Evolutionary conservation across 2,797 vertebrate genomes (phyloP).

Genomic region (Champsocephalus gunnari): DNA sequence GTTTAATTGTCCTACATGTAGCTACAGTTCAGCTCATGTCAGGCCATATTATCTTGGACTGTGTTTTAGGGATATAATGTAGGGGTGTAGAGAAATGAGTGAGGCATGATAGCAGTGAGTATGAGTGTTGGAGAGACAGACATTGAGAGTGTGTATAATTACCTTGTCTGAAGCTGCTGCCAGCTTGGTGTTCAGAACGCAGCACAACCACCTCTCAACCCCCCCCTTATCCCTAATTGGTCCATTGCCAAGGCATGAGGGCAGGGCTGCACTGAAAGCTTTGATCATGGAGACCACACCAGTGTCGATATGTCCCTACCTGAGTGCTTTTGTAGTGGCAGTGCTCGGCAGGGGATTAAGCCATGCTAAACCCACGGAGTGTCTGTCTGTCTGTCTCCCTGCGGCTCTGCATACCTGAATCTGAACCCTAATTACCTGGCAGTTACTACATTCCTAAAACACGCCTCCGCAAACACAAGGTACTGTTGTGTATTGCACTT

Average conservation of each 20-base stretch:
- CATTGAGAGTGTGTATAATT: constrained; percentile 77
- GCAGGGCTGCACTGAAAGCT: constrained; percentile 74
- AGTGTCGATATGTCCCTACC: constrained; percentile 74
- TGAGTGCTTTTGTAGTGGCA: constrained; percentile 78
- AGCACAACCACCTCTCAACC: constrained; percentile 55
- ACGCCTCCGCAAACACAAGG: constrained; percentile 57
- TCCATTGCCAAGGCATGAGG: constrained; percentile 78
- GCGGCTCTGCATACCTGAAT: constrained; percentile 77
- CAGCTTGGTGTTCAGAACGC: constrained; percentile 67
- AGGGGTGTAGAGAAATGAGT: constrained; percentile 74
- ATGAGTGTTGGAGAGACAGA: constrained; percentile 69
- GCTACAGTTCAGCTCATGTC: constrained; percentile 68
- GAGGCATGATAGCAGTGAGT: constrained; percentile 66
- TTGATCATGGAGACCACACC: constrained; percentile 79
- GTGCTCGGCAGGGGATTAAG: constrained; percentile 71
- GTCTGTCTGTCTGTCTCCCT: constrained; percentile 62
- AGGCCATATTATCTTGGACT: constrained; percentile 56
- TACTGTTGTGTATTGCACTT: constrained; percentile 17
- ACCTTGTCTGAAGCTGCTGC: constrained; percentile 77
- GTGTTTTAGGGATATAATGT: constrained; percentile 75
- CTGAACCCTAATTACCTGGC: constrained; percentile 75
- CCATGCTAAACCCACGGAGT: constrained; percentile 62
- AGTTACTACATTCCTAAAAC: constrained; percentile 75
- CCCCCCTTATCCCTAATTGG: constrained; percentile 71
- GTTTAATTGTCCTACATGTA: constrained; percentile 62